phyloP scores from a whole-genome alignment of 2,797 vertebrate species.

The Coendou prehensilis region DNA sequence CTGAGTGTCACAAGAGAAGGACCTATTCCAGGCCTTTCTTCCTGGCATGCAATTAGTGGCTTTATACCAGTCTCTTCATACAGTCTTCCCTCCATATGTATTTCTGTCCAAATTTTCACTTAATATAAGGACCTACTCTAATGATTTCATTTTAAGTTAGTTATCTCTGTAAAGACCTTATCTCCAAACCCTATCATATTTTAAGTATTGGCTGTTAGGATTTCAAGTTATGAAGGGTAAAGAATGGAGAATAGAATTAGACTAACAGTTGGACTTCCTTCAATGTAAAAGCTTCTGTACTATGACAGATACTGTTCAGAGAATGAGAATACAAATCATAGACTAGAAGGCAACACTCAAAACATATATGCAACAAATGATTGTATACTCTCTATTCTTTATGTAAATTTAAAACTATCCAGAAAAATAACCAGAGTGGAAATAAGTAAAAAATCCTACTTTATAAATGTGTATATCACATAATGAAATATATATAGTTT shows the following conservation, averaged over 20 bases:
- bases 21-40: neutral
- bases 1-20: too few species aligned
- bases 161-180: neutral
- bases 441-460: neutral
- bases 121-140: neutral
- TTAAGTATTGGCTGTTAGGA: neutral
- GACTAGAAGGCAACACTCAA: neutral
- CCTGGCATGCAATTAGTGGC: neutral
- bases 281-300: neutral
- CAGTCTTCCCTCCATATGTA: neutral
- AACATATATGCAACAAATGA: neutral
- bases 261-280: neutral
- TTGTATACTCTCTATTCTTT: neutral
- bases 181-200: neutral
- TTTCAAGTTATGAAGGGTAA: neutral
- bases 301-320: neutral
- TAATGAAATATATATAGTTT: neutral
- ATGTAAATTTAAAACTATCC: neutral
- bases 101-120: neutral
- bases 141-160: neutral
- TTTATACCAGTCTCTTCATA: neutral
- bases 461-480: neutral
- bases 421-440: neutral
- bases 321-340: neutral
- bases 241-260: neutral